Percentiles rank a stretch among this genome's conserved stretches.
Evolutionary conservation across 37 sponge, comb jelly and placozoan species (phyloP).

Genomic region (Bolinopsis microptera): DNA sequence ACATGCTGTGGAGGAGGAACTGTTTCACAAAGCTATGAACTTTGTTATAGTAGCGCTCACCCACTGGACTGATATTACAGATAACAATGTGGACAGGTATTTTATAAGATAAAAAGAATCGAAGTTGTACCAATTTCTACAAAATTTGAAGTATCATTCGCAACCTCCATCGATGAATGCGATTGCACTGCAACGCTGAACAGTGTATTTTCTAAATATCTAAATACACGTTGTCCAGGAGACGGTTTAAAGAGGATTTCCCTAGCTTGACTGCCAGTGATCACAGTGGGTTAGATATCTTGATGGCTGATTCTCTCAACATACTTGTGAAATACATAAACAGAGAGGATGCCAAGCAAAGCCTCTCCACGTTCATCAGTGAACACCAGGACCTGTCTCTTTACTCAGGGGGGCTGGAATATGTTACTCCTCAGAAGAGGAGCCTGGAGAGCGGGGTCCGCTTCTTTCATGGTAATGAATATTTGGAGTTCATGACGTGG

Average conservation of each 20-base stretch:
- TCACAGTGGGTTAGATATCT: not conserved
- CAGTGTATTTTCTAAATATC: no score
- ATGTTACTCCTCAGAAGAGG: not conserved
- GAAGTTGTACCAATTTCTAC: no score
- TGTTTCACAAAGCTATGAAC: not conserved
- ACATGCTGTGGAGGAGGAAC: no score
- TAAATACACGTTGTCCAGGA: no score
- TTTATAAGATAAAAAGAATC: not conserved
- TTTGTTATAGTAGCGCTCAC: not conserved
- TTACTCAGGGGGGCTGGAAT: not conserved
- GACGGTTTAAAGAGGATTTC: not conserved
- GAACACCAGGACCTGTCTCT: not conserved
- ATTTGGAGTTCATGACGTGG: not conserved
- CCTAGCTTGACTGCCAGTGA: not conserved
- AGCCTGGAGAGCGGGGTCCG: not conserved
- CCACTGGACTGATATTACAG: not conserved
- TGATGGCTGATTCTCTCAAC: not conserved
- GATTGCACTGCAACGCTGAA: no score
- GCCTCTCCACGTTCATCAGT: not conserved
- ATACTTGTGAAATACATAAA: not conserved
- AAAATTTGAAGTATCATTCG: no score
- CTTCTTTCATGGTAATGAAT: slow-evolving; percentile 4
- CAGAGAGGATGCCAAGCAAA: not conserved
- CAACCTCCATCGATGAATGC: no score
- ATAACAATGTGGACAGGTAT: not conserved